Percentiles rank a stretch among this genome's conserved stretches.
phyloP scores from a whole-genome alignment of 1,140 invertebrate genomes.

The Hycleus cichorii region DNA sequence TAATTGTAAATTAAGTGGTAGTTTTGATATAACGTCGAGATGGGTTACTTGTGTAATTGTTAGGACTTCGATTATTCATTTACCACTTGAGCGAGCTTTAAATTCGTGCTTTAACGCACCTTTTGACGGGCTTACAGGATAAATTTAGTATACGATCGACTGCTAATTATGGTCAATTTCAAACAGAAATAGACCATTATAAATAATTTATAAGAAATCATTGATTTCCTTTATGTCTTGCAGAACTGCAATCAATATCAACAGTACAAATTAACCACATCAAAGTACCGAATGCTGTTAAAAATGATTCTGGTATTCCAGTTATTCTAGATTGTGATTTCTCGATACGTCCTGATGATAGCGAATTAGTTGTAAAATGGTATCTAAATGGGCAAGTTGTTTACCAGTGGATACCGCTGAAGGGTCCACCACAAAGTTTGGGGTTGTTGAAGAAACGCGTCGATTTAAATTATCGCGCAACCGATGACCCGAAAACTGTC shows the following conservation, averaged over 20 bases:
- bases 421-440: constrained; percentile 50
- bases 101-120: constrained; percentile 10
- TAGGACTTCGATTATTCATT: neutral
- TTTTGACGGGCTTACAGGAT: neutral
- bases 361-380: constrained; percentile 62
- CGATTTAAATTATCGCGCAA: constrained; percentile 52
- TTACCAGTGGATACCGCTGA: constrained; percentile 61
- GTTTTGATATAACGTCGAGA: too few species aligned
- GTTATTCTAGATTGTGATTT: constrained; percentile 63
- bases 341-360: constrained; percentile 44
- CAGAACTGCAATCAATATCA: constrained; percentile 1
- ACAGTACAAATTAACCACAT: constrained; percentile 50
- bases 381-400: constrained; percentile 54
- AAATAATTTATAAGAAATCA: too few species aligned
- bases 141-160: neutral
- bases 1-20: too few species aligned
- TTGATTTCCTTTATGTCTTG: neutral
- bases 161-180: neutral
- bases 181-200: neutral
- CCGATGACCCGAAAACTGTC: constrained; percentile 50
- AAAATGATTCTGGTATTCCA: constrained; percentile 48
- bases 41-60: too few species aligned
- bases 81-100: constrained; percentile 1
- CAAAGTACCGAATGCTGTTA: constrained; percentile 50
- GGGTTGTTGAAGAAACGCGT: constrained; percentile 48